Evolutionary conservation across 2,113 vertebrate species (phyloP).

Genomic region (Henicopernis longicauda): DNA sequence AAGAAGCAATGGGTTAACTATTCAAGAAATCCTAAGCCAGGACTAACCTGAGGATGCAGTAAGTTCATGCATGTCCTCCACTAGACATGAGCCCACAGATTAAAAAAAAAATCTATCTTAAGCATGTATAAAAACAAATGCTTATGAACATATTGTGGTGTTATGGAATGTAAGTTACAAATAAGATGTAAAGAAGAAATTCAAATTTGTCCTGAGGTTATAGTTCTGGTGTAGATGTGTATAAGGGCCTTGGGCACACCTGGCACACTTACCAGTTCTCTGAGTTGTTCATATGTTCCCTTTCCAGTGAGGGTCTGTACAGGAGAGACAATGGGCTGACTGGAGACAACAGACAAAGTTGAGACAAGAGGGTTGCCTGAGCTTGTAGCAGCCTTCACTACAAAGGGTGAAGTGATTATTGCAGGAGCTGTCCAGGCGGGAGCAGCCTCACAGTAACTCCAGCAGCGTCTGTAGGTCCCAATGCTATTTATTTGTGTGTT

Average conservation of each 20-base stretch:
- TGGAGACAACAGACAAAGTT: neutral
- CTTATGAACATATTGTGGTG: neutral
- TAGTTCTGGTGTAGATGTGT: neutral
- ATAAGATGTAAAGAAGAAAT: neutral
- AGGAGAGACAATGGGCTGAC: neutral
- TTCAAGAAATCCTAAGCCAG: neutral
- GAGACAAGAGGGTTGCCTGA: neutral
- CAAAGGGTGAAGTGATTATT: neutral
- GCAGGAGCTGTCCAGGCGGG: neutral
- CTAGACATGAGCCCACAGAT: neutral
- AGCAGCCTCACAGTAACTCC: neutral
- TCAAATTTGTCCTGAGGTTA: neutral
- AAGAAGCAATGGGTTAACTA: neutral
- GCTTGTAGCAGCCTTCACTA: neutral
- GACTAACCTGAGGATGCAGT: neutral
- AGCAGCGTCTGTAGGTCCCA: neutral
- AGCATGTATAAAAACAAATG: neutral
- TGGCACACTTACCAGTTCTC: neutral
- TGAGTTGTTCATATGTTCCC: neutral
- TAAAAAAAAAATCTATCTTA: neutral
- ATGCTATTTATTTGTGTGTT: neutral
- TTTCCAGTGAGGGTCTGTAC: neutral
- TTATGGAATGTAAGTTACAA: neutral
- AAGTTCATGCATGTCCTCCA: neutral
- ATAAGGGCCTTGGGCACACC: neutral